phyloP scores from a whole-genome alignment of 2,888 invertebrate genomes.

The Chironomus tentans region DNA sequence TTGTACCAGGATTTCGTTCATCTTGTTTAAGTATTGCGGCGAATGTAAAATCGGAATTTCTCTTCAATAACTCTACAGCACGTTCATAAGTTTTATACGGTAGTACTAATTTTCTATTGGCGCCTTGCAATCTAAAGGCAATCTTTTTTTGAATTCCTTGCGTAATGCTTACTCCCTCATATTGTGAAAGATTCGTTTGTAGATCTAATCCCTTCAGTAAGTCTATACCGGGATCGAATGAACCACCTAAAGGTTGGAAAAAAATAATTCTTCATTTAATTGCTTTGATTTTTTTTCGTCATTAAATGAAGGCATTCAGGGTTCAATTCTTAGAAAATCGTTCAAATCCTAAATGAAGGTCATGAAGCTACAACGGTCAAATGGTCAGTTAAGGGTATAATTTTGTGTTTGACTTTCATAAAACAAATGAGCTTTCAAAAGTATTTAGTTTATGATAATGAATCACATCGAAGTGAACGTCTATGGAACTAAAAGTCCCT shows the following conservation, averaged over 20 bases:
- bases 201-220: constrained; percentile 69
- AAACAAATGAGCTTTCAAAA: not conserved
- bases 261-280: not conserved
- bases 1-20: constrained; percentile 71
- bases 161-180: constrained; percentile 54
- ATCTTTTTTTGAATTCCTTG: constrained; percentile 28
- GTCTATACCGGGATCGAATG: constrained; percentile 56
- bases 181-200: constrained; percentile 64
- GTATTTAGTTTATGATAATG: too few relatives aligned
- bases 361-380: too few relatives aligned
- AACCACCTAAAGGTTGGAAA: constrained; percentile 44
- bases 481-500: too few relatives aligned
- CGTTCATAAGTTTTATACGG: constrained; percentile 41
- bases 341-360: too few relatives aligned
- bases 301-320: not conserved
- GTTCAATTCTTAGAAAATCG: too few relatives aligned
- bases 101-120: constrained; percentile 30
- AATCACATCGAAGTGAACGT: too few relatives aligned
- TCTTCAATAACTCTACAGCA: constrained; percentile 58
- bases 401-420: not conserved
- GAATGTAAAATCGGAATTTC: constrained; percentile 71
- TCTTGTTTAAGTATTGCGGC: constrained; percentile 69
- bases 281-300: not conserved
- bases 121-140: constrained; percentile 17
- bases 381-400: too few relatives aligned